phyloP scores from a whole-genome alignment of 1,140 invertebrate species.

The Procambarus clarkii region DNA sequence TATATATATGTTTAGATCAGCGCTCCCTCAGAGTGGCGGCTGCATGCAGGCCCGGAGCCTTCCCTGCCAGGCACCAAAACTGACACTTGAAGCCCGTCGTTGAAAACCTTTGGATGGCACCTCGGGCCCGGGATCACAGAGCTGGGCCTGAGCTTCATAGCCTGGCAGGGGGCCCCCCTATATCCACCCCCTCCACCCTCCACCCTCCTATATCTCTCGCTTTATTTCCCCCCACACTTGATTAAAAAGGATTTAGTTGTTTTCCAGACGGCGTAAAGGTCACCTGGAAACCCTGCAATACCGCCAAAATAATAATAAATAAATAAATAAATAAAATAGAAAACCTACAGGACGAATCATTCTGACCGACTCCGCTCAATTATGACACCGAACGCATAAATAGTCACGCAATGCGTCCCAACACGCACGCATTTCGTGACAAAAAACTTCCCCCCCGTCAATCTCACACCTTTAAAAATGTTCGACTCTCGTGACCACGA shows the following conservation, averaged over 20 bases:
- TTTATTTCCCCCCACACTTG: neutral
- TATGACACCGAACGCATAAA: neutral
- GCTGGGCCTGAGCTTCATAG: neutral
- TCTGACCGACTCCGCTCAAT: slow-evolving; percentile 1
- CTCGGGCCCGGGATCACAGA: slow-evolving; percentile 4
- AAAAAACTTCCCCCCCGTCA: neutral
- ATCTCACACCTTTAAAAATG: neutral
- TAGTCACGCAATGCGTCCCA: neutral
- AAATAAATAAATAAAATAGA: neutral
- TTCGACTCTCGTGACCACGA: neutral
- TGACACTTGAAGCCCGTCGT: slow-evolving; percentile 26
- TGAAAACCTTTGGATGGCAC: slow-evolving; percentile 37
- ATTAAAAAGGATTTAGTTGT: slow-evolving; percentile 2
- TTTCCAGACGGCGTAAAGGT: neutral
- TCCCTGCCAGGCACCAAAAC: slow-evolving; percentile 36
- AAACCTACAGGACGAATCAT: neutral
- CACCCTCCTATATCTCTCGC: neutral
- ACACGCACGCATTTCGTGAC: slow-evolving; percentile 7
- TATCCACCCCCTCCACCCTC: neutral
- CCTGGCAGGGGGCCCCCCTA: neutral
- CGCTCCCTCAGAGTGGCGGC: neutral
- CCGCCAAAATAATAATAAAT: neutral
- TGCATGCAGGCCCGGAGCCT: slow-evolving; percentile 1
- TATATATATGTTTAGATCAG: no score
- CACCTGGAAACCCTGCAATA: neutral